phyloP scores from a whole-genome alignment of 2,113 vertebrate species.

The Azemiops feae region DNA sequence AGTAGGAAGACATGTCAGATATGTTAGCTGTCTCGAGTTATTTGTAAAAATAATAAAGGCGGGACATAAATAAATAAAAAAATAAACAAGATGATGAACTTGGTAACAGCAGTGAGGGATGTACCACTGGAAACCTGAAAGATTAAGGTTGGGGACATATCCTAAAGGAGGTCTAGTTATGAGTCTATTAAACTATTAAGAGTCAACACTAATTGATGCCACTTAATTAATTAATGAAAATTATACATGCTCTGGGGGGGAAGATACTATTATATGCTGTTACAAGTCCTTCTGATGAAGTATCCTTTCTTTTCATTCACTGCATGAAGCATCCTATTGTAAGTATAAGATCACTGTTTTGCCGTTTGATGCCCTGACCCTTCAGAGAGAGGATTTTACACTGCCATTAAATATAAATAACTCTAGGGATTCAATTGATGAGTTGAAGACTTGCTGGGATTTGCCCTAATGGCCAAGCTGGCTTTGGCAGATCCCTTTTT shows the following conservation, averaged over 20 bases:
- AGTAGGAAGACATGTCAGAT: not conserved
- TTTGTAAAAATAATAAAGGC: not conserved
- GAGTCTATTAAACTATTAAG: not conserved
- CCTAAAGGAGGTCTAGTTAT: not conserved
- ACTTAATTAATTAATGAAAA: not conserved
- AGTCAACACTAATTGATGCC: not conserved
- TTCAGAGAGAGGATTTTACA: conserved; percentile 53
- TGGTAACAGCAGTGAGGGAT: not conserved
- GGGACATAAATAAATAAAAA: not conserved
- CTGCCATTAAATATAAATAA: conserved; percentile 68
- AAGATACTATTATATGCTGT: not conserved
- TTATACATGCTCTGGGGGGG: not conserved
- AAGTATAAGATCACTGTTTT: conserved; percentile 40
- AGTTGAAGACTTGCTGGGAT: conserved; percentile 38
- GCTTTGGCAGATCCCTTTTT: conserved; percentile 58
- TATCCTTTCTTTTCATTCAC: conserved; percentile 33
- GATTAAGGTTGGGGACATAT: not conserved
- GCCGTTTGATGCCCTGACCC: conserved; percentile 30
- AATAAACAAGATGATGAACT: not conserved
- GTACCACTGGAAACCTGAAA: not conserved
- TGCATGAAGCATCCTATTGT: conserved; percentile 49
- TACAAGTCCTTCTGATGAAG: not conserved
- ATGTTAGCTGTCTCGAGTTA: not conserved
- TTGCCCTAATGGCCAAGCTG: conserved; percentile 50
- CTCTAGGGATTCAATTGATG: conserved; percentile 50